A percentile compares a stretch with the other conserved stretches of the same genome.
phyloP scores from a whole-genome alignment of 2,888 invertebrate species.

The Blera fallax region DNA sequence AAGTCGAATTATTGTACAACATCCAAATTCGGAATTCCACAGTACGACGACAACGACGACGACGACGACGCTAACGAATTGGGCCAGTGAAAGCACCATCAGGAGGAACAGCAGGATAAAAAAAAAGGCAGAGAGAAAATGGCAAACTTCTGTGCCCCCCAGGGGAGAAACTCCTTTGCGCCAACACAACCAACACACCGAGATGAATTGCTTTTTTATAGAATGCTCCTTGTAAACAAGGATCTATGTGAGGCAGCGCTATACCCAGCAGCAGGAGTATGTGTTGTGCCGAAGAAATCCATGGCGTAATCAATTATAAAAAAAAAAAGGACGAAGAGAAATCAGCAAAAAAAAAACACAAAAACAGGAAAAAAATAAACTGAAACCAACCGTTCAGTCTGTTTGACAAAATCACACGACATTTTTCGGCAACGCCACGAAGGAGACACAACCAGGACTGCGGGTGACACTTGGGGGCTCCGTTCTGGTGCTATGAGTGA shows the following conservation, averaged over 20 bases:
- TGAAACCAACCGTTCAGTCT: constrained; percentile 25
- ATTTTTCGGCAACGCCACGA: constrained; percentile 1
- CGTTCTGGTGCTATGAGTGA: constrained; percentile 34
- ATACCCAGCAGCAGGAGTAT: not conserved
- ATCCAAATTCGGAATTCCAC: constrained; percentile 44
- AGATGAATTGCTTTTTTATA: constrained; percentile 51
- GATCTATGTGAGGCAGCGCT: constrained; percentile 11
- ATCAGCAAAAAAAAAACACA: not conserved
- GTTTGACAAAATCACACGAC: constrained; percentile 48
- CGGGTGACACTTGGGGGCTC: not conserved
- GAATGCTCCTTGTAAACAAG: constrained; percentile 46
- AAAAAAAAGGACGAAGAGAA: constrained; percentile 6
- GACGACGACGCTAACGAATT: not conserved
- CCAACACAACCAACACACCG: constrained; percentile 12
- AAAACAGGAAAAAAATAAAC: too few species aligned
- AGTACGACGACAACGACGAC: not conserved
- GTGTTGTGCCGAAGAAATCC: constrained; percentile 19
- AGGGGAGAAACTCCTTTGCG: constrained; percentile 21
- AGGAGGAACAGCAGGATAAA: not conserved
- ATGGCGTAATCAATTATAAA: constrained; percentile 57
- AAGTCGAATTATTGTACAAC: constrained; percentile 27
- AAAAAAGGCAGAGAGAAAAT: not conserved
- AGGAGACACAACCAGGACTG: not conserved
- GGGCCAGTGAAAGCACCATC: not conserved
- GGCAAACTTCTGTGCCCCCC: constrained; percentile 27